These are phyloP conservation scores for Ylistrum balloti DNA, from an alignment of 1,140 invertebrate species.

Conservation along the genomic window DNA sequence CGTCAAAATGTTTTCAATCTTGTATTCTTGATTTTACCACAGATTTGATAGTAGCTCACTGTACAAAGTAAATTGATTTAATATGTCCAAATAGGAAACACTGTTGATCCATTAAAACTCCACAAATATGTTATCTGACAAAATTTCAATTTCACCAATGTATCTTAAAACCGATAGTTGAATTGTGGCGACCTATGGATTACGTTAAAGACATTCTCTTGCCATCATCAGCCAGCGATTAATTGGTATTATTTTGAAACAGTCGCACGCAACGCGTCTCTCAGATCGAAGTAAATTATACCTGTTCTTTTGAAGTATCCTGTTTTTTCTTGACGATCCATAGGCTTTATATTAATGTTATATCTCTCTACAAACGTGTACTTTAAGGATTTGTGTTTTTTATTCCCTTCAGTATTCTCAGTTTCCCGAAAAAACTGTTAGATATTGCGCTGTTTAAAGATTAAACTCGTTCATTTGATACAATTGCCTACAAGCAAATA, in stretches of 20 bases:
- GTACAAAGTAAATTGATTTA: not conserved
- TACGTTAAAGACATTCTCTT: not conserved
- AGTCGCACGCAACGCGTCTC: not conserved
- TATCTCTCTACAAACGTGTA: too few species aligned
- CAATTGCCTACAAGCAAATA: too few species aligned
- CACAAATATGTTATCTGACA: slow-evolving; percentile 39
- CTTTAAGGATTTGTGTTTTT: too few species aligned
- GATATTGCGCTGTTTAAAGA: too few species aligned
- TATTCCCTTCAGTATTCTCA: too few species aligned
- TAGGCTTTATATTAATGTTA: too few species aligned
- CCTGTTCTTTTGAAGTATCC: too few species aligned
- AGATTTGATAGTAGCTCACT: not conserved
- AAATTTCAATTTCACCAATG: not conserved
- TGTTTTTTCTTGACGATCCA: too few species aligned
- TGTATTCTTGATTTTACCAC: slow-evolving; percentile 19
- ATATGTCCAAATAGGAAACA: not conserved
- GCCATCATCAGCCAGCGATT: not conserved
- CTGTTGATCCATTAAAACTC: not conserved
- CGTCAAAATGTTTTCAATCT: slow-evolving; percentile 9
- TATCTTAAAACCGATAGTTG: slow-evolving; percentile 32
- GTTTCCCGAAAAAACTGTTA: too few species aligned
- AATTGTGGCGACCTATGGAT: not conserved
- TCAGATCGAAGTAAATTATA: not conserved
- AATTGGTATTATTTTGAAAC: not conserved
- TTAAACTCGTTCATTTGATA: too few species aligned